Evolutionary conservation across 2,888 invertebrate species (phyloP), one percentile per base, ranked within the genome.

Genomic region (Autographa pulchrina): DNA sequence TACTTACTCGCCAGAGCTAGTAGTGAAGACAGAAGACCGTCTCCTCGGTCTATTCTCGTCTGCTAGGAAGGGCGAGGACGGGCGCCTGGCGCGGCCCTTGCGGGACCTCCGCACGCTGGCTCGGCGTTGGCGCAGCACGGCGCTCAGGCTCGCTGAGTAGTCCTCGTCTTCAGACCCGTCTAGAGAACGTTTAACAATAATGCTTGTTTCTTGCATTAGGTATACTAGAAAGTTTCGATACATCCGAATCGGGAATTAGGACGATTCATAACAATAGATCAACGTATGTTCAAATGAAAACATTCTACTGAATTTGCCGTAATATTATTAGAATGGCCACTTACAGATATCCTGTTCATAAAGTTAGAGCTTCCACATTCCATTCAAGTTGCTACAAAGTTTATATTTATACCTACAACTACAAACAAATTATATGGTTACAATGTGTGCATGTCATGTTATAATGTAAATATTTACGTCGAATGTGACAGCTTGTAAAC

Each of bases 121-220:
- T 68, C 98, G 96, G 68, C 98, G 96, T 90, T 98, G 98, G 0
- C 94, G 91, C 86, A 98, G 96, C 83, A 98, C 98, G 2, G 98
- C 98, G 85, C 97, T 98, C 70, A 98, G 97, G 85, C 98, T 98
- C 11, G 97, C 97, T 0, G 98, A 98, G 90, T 98, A 98, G 89
- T 98, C 98, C 85, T 98, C 98, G 77, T 98, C 98, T 80, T 98
- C 98, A 0, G 97, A 97, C 13, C 94, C 96, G 62, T 96, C 96
- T 94, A 76, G 11, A 68, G 54, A 75, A 69, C 20, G n/a, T 48
- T 31, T 20, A 56, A 56, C 5, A 18, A 13, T 56, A 13, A 13
- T 25, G 18, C 6, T 41, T 31, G 0, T 38, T 14, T 2, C 38
- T 38, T 9, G 2, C 6, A 35, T 38, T 38, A 11, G 0, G 11